These are phyloP conservation scores for Anorthoa munda DNA, from an alignment of 2,888 invertebrate genomes.

Conservation along the genomic window DNA sequence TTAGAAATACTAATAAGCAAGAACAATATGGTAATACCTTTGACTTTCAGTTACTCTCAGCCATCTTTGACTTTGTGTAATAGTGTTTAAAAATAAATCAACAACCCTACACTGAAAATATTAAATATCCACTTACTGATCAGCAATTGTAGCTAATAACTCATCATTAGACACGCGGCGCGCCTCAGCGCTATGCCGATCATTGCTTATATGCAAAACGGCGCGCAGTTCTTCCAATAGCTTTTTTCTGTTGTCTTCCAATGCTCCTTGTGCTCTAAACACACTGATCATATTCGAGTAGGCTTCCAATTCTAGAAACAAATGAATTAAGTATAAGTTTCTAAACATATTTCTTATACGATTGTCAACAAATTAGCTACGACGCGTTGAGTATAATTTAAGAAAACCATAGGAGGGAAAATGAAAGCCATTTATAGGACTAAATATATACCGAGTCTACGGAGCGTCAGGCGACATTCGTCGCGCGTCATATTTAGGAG, in stretches of 20 bases:
- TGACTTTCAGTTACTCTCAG: conserved; percentile 78
- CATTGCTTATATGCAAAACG: conserved; percentile 96
- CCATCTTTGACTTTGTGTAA: conserved; percentile 85
- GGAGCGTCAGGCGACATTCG: conserved; percentile 96
- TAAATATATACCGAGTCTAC: conserved; percentile 95
- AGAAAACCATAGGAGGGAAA: conserved; percentile 90
- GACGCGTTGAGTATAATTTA: conserved; percentile 75
- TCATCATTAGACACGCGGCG: conserved; percentile 98
- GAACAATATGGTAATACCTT: conserved; percentile 66
- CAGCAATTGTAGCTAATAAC: conserved; percentile 96
- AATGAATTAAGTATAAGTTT: conserved; percentile 72
- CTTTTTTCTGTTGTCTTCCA: conserved; percentile 96
- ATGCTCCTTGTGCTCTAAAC: conserved; percentile 97
- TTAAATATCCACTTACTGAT: conserved; percentile 93
- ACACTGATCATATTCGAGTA: conserved; percentile 97
- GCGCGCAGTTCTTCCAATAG: conserved; percentile 95
- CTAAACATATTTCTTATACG: conserved; percentile 60
- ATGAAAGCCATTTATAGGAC: conserved; percentile 88
- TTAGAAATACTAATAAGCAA: conserved; percentile 53
- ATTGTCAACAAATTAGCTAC: conserved; percentile 70
- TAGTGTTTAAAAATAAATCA: conserved; percentile 86
- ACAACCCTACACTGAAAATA: conserved; percentile 72
- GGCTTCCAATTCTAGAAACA: conserved; percentile 96
- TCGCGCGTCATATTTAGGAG: conserved; percentile 96
- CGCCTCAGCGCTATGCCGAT: conserved; percentile 97